Conservation (phyloP, 2,113 vertebrate genomes). For the Phaetusa simplex region DNA sequence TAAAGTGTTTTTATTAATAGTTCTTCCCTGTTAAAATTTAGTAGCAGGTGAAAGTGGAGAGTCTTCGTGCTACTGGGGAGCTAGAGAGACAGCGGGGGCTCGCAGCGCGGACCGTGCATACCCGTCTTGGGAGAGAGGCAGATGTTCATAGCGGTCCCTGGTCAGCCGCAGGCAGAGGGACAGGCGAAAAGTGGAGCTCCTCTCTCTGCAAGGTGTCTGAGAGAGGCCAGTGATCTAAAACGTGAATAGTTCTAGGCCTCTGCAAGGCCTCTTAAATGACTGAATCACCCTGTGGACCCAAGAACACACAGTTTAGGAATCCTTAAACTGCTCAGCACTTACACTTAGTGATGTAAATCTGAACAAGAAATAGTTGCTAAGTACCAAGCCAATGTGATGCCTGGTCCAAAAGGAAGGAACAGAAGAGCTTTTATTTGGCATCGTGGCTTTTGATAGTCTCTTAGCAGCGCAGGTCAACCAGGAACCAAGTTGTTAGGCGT, state of each 20-base stretch:
- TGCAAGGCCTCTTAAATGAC: no score
- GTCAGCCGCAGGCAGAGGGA: background rate
- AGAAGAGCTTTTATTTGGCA: background rate
- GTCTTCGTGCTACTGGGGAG: background rate
- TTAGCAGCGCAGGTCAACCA: background rate
- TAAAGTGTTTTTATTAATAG: background rate
- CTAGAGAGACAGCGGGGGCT: background rate
- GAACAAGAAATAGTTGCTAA: background rate
- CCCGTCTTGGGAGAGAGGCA: background rate
- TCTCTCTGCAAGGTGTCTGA: background rate
- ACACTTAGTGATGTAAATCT: background rate
- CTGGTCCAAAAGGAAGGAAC: background rate
- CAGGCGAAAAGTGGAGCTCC: background rate
- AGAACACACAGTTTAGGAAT: no score
- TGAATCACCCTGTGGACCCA: background rate
- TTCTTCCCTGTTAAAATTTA: background rate
- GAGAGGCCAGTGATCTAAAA: background rate
- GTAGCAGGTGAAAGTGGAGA: background rate
- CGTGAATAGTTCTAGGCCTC: background rate
- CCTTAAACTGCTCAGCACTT: background rate
- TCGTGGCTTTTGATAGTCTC: background rate
- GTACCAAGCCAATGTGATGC: no score
- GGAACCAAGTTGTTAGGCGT: background rate
- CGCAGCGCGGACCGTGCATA: rapidly evolving
- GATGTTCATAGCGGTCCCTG: no score